Evolutionary conservation across 2,113 vertebrate species (phyloP).

Genomic region (Euleptes europaea): DNA sequence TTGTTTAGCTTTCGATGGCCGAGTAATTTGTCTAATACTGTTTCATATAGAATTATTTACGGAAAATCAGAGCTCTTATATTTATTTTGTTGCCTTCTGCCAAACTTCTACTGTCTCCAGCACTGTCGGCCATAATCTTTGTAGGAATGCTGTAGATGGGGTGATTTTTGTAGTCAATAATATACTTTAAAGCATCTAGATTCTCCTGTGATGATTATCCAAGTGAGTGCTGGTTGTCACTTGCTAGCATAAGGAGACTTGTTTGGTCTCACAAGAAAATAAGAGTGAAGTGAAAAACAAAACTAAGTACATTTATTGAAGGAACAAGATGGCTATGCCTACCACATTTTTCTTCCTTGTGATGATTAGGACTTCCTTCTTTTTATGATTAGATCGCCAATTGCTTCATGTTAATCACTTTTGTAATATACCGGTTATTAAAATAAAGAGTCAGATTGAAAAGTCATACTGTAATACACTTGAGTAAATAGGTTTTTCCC

Average conservation of each 20-base stretch:
- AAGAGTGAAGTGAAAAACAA: conserved; percentile 29
- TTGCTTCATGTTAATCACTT: conserved; percentile 21
- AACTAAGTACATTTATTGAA: conserved; percentile 15
- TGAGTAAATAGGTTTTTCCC: not conserved
- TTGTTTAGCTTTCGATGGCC: not conserved
- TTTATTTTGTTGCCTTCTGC: not conserved
- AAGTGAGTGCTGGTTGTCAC: conserved; percentile 50
- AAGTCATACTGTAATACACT: not conserved
- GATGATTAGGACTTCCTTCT: conserved; percentile 2
- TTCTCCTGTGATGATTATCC: conserved; percentile 59
- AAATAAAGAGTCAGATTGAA: not conserved
- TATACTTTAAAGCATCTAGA: conserved; percentile 46
- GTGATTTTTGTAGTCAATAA: conserved; percentile 46
- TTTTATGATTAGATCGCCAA: conserved; percentile 1
- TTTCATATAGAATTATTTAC: not conserved
- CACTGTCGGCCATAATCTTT: conserved; percentile 48
- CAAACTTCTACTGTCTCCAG: conserved; percentile 8
- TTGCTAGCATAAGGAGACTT: conserved; percentile 49
- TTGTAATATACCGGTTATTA: not conserved
- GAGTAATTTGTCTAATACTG: not conserved
- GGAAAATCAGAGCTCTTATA: not conserved
- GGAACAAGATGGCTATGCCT: conserved; percentile 13
- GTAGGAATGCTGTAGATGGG: conserved; percentile 30
- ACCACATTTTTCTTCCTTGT: conserved; percentile 5
- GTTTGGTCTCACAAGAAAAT: conserved; percentile 51